Percentiles rank a stretch among this genome's conserved stretches.
Conservation (phyloP, 1,140 invertebrate genomes). For the Stegodyphus mimosarum region DNA sequence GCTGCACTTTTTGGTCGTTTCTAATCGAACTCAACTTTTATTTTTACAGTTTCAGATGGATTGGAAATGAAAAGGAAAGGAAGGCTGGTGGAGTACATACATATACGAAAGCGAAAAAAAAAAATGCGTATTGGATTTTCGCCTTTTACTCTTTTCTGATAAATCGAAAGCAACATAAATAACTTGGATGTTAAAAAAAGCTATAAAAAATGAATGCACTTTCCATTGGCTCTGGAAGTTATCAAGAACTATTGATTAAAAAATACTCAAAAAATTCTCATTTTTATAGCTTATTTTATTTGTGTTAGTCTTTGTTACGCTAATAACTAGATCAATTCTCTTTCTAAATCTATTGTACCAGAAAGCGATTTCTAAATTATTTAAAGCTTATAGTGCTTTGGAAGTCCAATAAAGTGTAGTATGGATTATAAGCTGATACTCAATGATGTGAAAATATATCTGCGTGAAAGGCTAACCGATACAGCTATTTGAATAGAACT, state of each 20-base stretch:
- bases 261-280: neutral
- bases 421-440: slow-evolving; percentile 17
- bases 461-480: too few species aligned
- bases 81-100: neutral
- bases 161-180: slow-evolving; percentile 57
- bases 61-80: slow-evolving; percentile 49
- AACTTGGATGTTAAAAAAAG: slow-evolving; percentile 29
- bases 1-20: slow-evolving; percentile 37
- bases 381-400: slow-evolving; percentile 23
- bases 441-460: slow-evolving; percentile 1
- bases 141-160: slow-evolving; percentile 38
- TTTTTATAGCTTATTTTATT: neutral
- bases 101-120: slow-evolving; percentile 17
- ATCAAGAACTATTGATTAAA: slow-evolving; percentile 44
- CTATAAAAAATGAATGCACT: neutral
- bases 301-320: neutral
- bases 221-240: slow-evolving; percentile 16
- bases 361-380: slow-evolving; percentile 17
- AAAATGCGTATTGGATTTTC: slow-evolving; percentile 43
- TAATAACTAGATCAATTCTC: slow-evolving; percentile 1
- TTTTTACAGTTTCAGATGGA: slow-evolving; percentile 57
- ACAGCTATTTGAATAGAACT: too few species aligned
- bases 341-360: neutral
- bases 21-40: slow-evolving; percentile 43
- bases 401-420: slow-evolving; percentile 36